Conservation (phyloP, 2,797 vertebrate genomes). For the Anguilla obscura region DNA sequence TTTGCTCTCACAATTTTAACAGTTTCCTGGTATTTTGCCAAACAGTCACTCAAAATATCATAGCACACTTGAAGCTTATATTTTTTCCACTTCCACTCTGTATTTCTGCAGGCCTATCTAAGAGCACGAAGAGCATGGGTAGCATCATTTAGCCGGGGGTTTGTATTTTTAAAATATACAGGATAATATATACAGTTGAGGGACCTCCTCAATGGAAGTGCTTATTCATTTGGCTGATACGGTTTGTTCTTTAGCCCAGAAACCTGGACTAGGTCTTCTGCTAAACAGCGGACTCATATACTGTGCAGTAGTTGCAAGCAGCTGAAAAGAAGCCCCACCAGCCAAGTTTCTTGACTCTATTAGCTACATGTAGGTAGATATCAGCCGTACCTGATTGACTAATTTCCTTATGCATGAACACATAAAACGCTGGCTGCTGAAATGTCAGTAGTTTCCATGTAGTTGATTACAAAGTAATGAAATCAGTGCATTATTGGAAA, state of each 20-base stretch:
- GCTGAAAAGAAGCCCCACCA: not conserved
- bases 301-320: no score
- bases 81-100: no score
- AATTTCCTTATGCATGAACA: not conserved
- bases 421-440: not conserved
- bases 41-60: no score
- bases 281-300: not conserved
- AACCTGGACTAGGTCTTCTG: not conserved
- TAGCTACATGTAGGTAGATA: not conserved
- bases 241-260: not conserved
- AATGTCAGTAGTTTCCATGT: not conserved
- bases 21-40: no score
- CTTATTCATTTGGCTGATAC: conserved; percentile 35
- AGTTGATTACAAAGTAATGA: not conserved
- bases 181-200: not conserved
- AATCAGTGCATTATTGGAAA: not conserved
- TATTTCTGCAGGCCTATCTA: no score
- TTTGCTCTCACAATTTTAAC: no score
- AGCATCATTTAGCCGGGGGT: no score
- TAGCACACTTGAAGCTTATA: no score
- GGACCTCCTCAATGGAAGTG: conserved; percentile 31
- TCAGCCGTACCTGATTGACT: not conserved
- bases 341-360: not conserved
- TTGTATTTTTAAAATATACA: not conserved
- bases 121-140: no score